Conservation (phyloP, 2,888 invertebrate genomes). For the Sericinus montela region DNA sequence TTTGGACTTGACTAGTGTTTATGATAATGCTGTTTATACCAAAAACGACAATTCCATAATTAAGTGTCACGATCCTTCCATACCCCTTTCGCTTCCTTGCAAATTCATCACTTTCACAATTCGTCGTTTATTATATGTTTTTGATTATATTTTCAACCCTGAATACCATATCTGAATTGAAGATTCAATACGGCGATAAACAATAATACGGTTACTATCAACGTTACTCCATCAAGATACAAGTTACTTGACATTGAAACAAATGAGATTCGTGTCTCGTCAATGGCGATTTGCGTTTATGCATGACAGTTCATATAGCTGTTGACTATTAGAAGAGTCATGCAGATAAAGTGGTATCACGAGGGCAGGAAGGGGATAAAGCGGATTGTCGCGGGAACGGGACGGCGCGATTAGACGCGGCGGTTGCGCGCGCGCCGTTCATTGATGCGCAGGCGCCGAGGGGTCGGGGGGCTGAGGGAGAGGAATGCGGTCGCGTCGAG, state of each 20-base stretch:
- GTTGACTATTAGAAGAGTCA: slow-evolving; percentile 20
- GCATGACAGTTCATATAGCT: slow-evolving; percentile 2
- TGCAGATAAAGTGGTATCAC: slow-evolving; percentile 27
- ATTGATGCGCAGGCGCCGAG: slow-evolving; percentile 73
- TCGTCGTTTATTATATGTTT: too few species aligned
- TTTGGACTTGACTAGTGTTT: too few species aligned
- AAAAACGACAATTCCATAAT: too few species aligned
- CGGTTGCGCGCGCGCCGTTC: slow-evolving; percentile 70
- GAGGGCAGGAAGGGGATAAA: slow-evolving; percentile 36
- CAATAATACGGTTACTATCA: too few species aligned
- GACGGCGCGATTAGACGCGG: slow-evolving; percentile 51
- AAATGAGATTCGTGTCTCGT: not conserved
- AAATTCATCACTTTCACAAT: too few species aligned
- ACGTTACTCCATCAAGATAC: not conserved
- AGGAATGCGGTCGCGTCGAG: slow-evolving; percentile 77
- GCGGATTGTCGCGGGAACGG: slow-evolving; percentile 43
- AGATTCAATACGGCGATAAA: too few species aligned
- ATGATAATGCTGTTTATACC: too few species aligned
- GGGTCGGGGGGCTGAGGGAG: slow-evolving; percentile 50
- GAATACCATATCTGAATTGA: too few species aligned
- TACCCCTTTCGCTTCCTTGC: too few species aligned
- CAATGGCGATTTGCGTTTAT: slow-evolving; percentile 13
- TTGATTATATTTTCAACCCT: too few species aligned
- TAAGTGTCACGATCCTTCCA: too few species aligned
- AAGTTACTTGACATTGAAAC: not conserved